Base-by-base conservation (phyloP, 2,113 vertebrate genomes). In the Sphaerodactylus townsendi region DNA sequence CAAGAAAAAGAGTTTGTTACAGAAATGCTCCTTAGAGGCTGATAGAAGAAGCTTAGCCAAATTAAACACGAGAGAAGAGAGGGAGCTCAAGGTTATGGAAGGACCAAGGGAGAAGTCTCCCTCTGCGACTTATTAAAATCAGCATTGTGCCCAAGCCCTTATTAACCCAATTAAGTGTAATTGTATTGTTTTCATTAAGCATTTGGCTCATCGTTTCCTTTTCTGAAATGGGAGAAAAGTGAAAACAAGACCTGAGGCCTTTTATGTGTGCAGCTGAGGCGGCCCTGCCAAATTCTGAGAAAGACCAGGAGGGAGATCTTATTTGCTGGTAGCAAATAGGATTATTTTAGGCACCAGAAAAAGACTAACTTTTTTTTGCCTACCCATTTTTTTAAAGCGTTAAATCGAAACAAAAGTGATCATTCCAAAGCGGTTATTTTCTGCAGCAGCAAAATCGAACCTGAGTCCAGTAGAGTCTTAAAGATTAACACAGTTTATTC, bases 81-180 rank as follows among this genome's bases (percentile, higher is more conserved):
- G 72, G 70, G 82, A 83, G 21, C 44, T 28, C 33, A 59, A 30
- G 50, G 50, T 78, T 84, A 78, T 59, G 64, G 68, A 80, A 84
- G 86, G 90, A 89, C 89, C 84, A 91, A 87, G 90, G 88, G 87
- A 85, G 75, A 70, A 81, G 10, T 74, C 90, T 88, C 92, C 91
- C 92, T 59, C 85, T 50, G 2, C 79, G 90, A 89, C 84, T 62
- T 66, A 5, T 79, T 83, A 85, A 82, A 62, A 89, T 82, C 84
- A 33, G 28, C 79, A 2, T 35, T 87, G 87, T 89, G 87, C 92
- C 84, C 70, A 88, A 86, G 66, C 25, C 84, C 84, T 93, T 41
- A 88, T 93, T 92, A 93, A 83, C 88, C 14, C 81, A 85, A 41
- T 2, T 85, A 81, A 46, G 39, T 59, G 84, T 93, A 92, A 92